Percentiles rank a stretch among this genome's conserved stretches.
Evolutionary conservation across 2,797 vertebrate genomes (phyloP).

Genomic region (Cottoperca gobio): DNA sequence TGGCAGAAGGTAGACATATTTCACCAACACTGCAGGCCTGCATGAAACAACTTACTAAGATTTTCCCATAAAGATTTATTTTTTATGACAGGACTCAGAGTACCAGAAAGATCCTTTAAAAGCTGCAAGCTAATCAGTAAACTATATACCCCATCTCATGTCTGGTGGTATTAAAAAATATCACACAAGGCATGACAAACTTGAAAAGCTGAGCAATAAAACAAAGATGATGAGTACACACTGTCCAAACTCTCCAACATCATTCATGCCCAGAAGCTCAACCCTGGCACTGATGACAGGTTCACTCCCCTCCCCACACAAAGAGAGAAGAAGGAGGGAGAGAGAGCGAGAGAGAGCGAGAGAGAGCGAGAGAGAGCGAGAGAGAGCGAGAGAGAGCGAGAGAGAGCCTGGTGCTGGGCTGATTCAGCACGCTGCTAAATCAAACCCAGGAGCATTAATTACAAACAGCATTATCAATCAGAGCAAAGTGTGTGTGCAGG

Average conservation of each 20-base stretch:
- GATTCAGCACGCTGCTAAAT: slow-evolving; percentile 84
- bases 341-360: slow-evolving; percentile 23
- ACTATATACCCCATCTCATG: slow-evolving; percentile 22
- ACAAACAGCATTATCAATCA: slow-evolving; percentile 83
- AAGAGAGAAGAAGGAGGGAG: neutral
- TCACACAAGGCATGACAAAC: slow-evolving; percentile 35
- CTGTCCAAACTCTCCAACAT: slow-evolving; percentile 63
- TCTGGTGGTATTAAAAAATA: slow-evolving; percentile 37
- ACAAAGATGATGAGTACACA: slow-evolving; percentile 68
- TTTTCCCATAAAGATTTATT: slow-evolving; percentile 38
- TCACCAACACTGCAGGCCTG: slow-evolving; percentile 34
- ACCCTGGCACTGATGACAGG: slow-evolving; percentile 56
- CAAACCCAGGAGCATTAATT: slow-evolving; percentile 82
- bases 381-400: slow-evolving; percentile 1
- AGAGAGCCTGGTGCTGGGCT: slow-evolving; percentile 65
- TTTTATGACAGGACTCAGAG: slow-evolving; percentile 36
- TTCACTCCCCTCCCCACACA: slow-evolving; percentile 23
- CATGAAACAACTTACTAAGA: slow-evolving; percentile 43
- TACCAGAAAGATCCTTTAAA: slow-evolving; percentile 33
- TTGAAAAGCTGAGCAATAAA: slow-evolving; percentile 54
- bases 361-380: slow-evolving; percentile 19
- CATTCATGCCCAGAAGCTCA: slow-evolving; percentile 59
- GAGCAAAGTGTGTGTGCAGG: slow-evolving; percentile 63
- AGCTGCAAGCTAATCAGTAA: slow-evolving; percentile 48
- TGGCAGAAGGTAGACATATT: slow-evolving; percentile 33